These are phyloP conservation scores for Argyresthia albistria DNA, from an alignment of 2,888 invertebrate species.

Conservation along the genomic window DNA sequence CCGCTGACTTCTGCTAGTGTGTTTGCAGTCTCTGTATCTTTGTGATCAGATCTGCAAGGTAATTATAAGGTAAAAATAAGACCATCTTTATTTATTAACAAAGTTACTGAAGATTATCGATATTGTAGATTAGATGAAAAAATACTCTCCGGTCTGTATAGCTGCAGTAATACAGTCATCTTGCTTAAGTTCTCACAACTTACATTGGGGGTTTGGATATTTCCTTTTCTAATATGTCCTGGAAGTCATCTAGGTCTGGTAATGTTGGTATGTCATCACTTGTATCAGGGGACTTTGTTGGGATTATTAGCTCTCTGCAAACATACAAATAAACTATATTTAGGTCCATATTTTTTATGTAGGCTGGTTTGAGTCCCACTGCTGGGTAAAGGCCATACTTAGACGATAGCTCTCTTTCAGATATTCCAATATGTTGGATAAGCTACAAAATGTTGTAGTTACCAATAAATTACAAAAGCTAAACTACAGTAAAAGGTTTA, in stretches of 20 bases:
- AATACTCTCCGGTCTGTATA: too few relatives aligned
- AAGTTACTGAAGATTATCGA: too few relatives aligned
- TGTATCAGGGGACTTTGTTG: constrained; percentile 52
- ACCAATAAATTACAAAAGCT: too few relatives aligned
- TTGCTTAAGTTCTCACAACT: constrained; percentile 16
- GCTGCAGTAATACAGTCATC: too few relatives aligned
- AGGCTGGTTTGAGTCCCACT: background rate
- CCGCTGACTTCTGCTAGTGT: constrained; percentile 50
- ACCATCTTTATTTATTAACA: too few relatives aligned
- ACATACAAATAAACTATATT: constrained; percentile 8
- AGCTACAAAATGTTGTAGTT: too few relatives aligned
- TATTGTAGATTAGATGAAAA: too few relatives aligned
- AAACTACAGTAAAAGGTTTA: too few relatives aligned
- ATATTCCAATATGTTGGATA: background rate
- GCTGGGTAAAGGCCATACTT: background rate
- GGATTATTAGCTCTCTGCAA: constrained; percentile 52
- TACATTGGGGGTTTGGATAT: constrained; percentile 47
- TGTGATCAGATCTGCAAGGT: constrained; percentile 33
- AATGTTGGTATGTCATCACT: constrained; percentile 63
- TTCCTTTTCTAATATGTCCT: constrained; percentile 59
- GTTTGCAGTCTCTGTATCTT: constrained; percentile 50
- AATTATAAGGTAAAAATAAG: background rate
- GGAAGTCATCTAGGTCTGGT: constrained; percentile 61
- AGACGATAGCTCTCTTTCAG: background rate
- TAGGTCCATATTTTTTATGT: background rate